These are phyloP conservation scores for Euura lappo DNA, from an alignment of 1,140 invertebrate genomes.

Conservation along the genomic window DNA sequence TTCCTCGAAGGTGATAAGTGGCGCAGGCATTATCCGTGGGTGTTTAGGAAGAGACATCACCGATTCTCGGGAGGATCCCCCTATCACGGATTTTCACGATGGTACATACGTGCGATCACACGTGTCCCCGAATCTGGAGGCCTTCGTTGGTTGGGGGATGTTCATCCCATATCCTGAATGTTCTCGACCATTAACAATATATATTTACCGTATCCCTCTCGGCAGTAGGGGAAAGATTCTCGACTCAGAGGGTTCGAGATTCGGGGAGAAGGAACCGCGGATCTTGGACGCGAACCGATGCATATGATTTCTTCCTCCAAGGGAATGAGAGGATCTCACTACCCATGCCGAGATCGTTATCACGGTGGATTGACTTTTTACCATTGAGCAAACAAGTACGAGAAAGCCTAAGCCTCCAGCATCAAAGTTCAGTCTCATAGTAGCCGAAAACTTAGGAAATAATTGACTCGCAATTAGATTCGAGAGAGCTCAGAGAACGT, in stretches of 20 bases:
- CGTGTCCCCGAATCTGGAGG: neutral
- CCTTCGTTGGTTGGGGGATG: neutral
- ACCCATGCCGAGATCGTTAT: neutral
- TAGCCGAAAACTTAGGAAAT: too few relatives aligned
- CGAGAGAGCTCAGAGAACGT: neutral
- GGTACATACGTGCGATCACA: neutral
- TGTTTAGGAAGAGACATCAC: neutral
- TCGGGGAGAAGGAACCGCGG: constrained; percentile 35
- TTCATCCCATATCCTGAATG: neutral
- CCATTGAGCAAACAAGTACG: too few relatives aligned
- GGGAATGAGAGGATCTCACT: neutral
- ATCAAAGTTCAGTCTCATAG: too few relatives aligned
- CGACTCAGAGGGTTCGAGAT: neutral
- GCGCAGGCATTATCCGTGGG: neutral
- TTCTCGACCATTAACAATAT: constrained; percentile 7
- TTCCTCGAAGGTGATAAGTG: neutral
- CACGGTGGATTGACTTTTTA: neutral
- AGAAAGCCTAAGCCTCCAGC: too few relatives aligned
- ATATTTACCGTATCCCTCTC: neutral
- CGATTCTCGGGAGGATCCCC: neutral
- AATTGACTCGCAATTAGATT: neutral
- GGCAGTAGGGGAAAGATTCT: neutral
- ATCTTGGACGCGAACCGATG: constrained; percentile 42
- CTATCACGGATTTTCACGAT: neutral
- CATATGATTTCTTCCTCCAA: constrained; percentile 37